phyloP scores from a whole-genome alignment of 2,888 invertebrate genomes.

The Scaptomyza caliginosa region DNA sequence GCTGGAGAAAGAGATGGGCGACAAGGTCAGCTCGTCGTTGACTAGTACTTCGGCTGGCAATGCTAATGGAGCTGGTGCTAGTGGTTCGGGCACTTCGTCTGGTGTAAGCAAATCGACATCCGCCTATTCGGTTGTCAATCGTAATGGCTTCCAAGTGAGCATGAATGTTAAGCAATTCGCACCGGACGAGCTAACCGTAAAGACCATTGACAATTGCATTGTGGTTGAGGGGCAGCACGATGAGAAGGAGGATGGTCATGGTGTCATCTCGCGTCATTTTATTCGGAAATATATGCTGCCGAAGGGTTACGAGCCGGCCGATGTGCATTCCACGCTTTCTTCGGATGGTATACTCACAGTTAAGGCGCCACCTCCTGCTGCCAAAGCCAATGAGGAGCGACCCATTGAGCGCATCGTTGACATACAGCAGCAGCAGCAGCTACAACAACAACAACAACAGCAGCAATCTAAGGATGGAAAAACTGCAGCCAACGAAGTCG shows the following conservation, averaged over 20 bases:
- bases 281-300: slow-evolving; percentile 90
- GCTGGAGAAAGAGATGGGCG: slow-evolving; percentile 63
- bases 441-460: slow-evolving; percentile 29
- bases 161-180: slow-evolving; percentile 91
- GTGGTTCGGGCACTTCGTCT: neutral
- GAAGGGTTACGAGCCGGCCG: slow-evolving; percentile 89
- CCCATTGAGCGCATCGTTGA: slow-evolving; percentile 86
- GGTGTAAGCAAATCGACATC: slow-evolving; percentile 43
- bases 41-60: slow-evolving; percentile 1
- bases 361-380: slow-evolving; percentile 86
- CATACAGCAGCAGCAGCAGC: slow-evolving; percentile 85
- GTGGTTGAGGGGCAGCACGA: slow-evolving; percentile 92
- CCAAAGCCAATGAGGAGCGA: slow-evolving; percentile 69
- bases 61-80: neutral
- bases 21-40: slow-evolving; percentile 47
- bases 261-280: slow-evolving; percentile 90
- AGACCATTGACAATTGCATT: slow-evolving; percentile 89
- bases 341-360: slow-evolving; percentile 90
- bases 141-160: slow-evolving; percentile 89
- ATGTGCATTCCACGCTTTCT: slow-evolving; percentile 90
- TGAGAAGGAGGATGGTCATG: slow-evolving; percentile 90
- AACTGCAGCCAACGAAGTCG: slow-evolving; percentile 49
- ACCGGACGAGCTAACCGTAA: slow-evolving; percentile 91
- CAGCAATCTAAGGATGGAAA: slow-evolving; percentile 70
- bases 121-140: slow-evolving; percentile 60